Conservation (phyloP, 2,888 invertebrate species). For the Caradrina clavipalpis region DNA sequence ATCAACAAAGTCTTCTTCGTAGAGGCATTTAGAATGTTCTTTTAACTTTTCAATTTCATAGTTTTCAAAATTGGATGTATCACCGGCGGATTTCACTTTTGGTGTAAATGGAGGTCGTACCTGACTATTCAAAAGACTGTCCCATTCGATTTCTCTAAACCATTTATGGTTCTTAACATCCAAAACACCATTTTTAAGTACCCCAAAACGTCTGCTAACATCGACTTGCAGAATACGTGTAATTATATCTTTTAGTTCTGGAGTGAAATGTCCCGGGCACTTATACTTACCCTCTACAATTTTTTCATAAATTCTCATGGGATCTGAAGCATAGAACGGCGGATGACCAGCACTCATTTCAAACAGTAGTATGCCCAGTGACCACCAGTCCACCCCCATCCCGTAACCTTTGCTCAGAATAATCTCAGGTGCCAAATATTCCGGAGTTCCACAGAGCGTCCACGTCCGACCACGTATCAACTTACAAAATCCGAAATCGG, state of each 20-base stretch:
- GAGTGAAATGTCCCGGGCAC: conserved; percentile 95
- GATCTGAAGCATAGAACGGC: conserved; percentile 98
- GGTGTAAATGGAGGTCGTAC: conserved; percentile 93
- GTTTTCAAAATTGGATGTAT: conserved; percentile 93
- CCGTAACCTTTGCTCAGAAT: conserved; percentile 98
- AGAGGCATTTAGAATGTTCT: conserved; percentile 89
- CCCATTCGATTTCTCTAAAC: conserved; percentile 97
- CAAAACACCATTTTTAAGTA: conserved; percentile 95
- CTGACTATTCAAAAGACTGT: conserved; percentile 94
- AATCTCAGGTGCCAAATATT: conserved; percentile 98
- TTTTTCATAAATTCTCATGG: conserved; percentile 98
- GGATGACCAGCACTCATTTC: conserved; percentile 98
- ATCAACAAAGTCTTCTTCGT: conserved; percentile 92
- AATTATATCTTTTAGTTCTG: conserved; percentile 95
- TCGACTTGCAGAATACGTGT: conserved; percentile 93
- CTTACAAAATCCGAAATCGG: conserved; percentile 99
- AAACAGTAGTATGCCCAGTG: conserved; percentile 96
- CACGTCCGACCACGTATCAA: conserved; percentile 94
- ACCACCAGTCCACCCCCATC: conserved; percentile 99
- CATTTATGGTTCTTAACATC: conserved; percentile 98
- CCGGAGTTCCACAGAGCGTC: conserved; percentile 99
- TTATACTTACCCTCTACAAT: conserved; percentile 97
- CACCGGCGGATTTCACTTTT: conserved; percentile 90
- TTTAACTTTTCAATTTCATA: conserved; percentile 91
- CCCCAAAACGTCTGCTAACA: conserved; percentile 93